A percentile compares a stretch with the other conserved stretches of the same genome.
These are phyloP conservation scores for Pristiophorus japonicus DNA, from an alignment of 2,113 vertebrate species.

Conservation along the genomic window DNA sequence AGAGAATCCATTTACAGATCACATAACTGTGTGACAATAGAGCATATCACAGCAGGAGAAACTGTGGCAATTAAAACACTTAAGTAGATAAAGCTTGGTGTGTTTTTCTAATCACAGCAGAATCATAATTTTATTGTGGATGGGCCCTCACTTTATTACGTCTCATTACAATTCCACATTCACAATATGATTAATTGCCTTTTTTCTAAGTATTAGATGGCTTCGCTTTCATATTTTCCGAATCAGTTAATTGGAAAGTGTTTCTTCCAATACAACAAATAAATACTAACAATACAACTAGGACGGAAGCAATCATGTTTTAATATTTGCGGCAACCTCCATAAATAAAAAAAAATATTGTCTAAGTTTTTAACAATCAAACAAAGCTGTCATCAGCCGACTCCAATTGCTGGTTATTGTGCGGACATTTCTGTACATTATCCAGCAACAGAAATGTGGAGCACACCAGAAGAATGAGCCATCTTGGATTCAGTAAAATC, in stretches of 20 bases:
- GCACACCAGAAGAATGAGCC: neutral
- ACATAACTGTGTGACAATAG: neutral
- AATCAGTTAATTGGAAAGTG: neutral
- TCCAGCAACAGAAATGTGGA: neutral
- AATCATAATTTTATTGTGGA: neutral
- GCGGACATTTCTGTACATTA: neutral
- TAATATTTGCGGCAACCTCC: neutral
- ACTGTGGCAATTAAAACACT: constrained; percentile 13
- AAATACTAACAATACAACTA: neutral
- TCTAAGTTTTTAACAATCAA: neutral
- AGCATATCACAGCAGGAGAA: neutral
- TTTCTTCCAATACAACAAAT: neutral
- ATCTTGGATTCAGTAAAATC: neutral
- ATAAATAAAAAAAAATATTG: neutral
- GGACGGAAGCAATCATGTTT: neutral
- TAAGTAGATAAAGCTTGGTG: neutral
- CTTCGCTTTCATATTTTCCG: neutral
- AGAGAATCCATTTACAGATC: neutral
- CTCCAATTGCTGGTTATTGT: neutral
- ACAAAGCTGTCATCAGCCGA: neutral
- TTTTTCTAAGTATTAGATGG: neutral
- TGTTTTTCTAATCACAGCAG: neutral
- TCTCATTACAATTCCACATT: neutral
- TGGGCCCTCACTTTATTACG: neutral
- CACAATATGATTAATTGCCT: constrained; percentile 23